Evolutionary conservation across 2,888 invertebrate species (phyloP).

Genomic region (Neuroscelio doddi): DNA sequence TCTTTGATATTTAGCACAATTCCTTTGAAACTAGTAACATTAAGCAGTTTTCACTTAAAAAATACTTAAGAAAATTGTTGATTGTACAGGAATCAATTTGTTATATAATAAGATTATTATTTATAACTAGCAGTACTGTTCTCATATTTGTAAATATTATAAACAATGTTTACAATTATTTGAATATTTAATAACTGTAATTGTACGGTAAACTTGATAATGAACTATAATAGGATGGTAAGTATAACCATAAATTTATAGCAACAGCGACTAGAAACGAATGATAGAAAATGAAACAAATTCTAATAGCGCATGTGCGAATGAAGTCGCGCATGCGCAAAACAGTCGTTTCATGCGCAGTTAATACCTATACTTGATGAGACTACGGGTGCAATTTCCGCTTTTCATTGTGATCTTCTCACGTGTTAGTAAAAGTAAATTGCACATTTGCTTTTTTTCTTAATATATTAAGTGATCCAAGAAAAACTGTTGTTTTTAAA

Average conservation of each 20-base stretch:
- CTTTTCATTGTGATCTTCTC: slow-evolving; percentile 7
- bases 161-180: too few species aligned
- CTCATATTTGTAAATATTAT: too few species aligned
- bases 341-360: slow-evolving; percentile 10
- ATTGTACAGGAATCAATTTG: too few species aligned
- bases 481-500: too few species aligned
- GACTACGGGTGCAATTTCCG: slow-evolving; percentile 12
- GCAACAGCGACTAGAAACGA: slow-evolving; percentile 1
- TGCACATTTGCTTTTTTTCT: neutral
- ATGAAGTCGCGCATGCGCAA: slow-evolving; percentile 6
- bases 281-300: slow-evolving; percentile 6
- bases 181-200: too few species aligned
- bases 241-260: neutral
- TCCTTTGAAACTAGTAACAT: too few species aligned
- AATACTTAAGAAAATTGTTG: too few species aligned
- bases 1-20: too few species aligned
- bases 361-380: slow-evolving; percentile 10
- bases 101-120: too few species aligned
- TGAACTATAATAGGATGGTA: neutral
- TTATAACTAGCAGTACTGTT: too few species aligned
- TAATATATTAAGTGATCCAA: too few species aligned
- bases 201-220: neutral
- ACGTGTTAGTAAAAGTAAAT: slow-evolving; percentile 4
- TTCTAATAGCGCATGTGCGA: slow-evolving; percentile 4
- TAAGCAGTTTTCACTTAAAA: too few species aligned